A percentile compares a stretch with the other conserved stretches of the same genome.
These are phyloP conservation scores for Glyptemys insculpta DNA, from an alignment of 2,797 vertebrate genomes.

Conservation along the genomic window DNA sequence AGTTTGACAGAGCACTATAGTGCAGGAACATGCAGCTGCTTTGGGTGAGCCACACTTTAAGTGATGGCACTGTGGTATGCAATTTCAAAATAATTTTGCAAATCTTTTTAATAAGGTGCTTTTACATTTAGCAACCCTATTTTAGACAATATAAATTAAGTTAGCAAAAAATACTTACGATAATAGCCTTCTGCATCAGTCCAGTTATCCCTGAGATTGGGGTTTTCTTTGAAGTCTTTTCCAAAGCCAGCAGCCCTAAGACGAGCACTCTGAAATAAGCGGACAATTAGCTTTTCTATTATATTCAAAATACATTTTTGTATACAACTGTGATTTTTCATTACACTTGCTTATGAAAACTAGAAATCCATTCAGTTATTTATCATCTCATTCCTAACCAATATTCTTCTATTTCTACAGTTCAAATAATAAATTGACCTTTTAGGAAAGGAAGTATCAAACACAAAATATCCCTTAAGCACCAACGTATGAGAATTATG, in stretches of 20 bases:
- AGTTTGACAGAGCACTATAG: neutral
- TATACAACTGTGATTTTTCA: neutral
- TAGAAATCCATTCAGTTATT: neutral
- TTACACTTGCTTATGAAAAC: neutral
- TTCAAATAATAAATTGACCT: neutral
- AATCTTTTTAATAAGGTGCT: neutral
- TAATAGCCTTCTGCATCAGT: slow-evolving; percentile 99
- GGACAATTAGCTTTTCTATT: neutral
- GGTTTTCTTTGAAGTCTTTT: slow-evolving; percentile 99
- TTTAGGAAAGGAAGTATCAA: neutral
- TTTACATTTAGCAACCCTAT: neutral
- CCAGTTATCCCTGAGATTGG: slow-evolving; percentile 99
- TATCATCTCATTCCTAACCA: neutral
- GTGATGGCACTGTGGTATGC: neutral
- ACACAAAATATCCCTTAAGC: neutral
- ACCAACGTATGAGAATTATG: neutral
- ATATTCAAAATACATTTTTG: neutral
- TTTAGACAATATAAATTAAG: neutral
- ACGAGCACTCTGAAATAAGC: slow-evolving; percentile 91
- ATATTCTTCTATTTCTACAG: neutral
- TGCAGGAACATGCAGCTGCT: neutral
- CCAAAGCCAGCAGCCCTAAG: slow-evolving; percentile 96
- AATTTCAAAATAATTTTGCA: neutral
- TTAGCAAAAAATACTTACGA: slow-evolving; percentile 84
- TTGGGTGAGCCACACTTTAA: neutral